Evolutionary conservation across 2,113 vertebrate genomes (phyloP).

Genomic region (Thinocorus orbignyianus): DNA sequence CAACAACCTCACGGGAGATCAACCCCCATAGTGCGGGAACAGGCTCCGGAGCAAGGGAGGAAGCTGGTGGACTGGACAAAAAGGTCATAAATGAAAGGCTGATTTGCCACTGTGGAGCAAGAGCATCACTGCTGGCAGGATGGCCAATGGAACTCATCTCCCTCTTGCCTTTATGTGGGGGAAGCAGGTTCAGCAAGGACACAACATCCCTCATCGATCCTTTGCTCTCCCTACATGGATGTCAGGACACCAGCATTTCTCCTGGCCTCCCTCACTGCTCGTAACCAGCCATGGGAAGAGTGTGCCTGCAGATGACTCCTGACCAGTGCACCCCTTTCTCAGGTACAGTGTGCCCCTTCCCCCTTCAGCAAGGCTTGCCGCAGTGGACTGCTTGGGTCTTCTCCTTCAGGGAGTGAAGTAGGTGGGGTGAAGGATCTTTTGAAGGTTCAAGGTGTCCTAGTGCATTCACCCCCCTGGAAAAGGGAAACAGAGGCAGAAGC

Average conservation of each 20-base stretch:
- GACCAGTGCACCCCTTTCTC: not conserved
- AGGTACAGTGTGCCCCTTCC: not conserved
- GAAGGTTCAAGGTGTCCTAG: not conserved
- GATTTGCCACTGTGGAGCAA: not conserved
- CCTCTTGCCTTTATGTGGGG: not conserved
- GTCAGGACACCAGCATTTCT: not conserved
- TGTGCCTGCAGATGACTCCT: not conserved
- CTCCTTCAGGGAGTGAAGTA: not conserved
- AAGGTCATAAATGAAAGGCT: not conserved
- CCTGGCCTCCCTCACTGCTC: not conserved
- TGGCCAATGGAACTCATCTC: not conserved
- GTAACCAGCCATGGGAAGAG: not conserved
- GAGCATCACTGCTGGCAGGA: rapidly evolving
- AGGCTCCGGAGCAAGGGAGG: not conserved
- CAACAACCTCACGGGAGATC: not conserved
- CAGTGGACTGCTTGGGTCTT: not conserved
- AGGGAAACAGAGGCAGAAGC: not conserved
- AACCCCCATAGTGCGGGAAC: not conserved
- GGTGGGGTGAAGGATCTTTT: not conserved
- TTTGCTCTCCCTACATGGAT: not conserved
- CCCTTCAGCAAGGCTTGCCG: not conserved
- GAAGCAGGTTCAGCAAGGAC: not conserved
- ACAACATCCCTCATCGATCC: not conserved
- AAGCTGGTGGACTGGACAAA: not conserved
- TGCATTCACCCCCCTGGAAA: not conserved